Base-by-base conservation (phyloP, 92 coral and sea anemone genomes). In the Virgularia gustaviana region DNA sequence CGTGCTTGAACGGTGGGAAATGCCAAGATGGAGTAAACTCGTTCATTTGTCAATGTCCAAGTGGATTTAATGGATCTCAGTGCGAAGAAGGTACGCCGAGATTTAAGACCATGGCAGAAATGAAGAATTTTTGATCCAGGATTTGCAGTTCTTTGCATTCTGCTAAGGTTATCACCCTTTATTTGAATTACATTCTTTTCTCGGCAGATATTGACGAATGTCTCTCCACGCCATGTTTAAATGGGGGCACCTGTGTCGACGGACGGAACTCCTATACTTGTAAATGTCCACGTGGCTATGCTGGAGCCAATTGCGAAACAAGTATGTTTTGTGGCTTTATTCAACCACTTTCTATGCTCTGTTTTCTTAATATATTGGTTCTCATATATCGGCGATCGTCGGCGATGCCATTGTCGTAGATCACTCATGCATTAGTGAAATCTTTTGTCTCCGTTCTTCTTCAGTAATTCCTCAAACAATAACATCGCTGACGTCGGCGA, bases 191-290 rank as follows among this genome's bases (percentile, higher is more conserved):
- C n/a, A n/a, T n/a, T n/a, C 28, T 18, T 24, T 49, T 9, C 19
- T 31, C 36, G 16, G 16, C 36, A 68, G 75, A 68, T 16, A 68
- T 68, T n/a, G 60, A 68, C 25, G 75, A 68, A 33, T 68, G 75
- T 68, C 35, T 49, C 2, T 68, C 75, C 2, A 32, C 13, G 8
- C 75, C 75, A 32, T 68, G 75, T 20, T 34, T 68, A 9, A 68
- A 68, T 33, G 75, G 75, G 6, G 75, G 75, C 3, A 68, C 61
- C 22, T 68, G 75, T 24, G 39, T 29, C n/a, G 75, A 68, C 20
- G 75, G 18, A 29, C 30, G 49, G 3, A 55, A 54, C 36, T 68
- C 75, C 19, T 68, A 49, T 39, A 68, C 44, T 39, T 68, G 75
- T 35, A 49, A 68, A 49, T 68, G 75, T 49, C 60, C 45, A 30